Conservation (phyloP, 2,888 invertebrate genomes). For the Lasioglossum villosulum region DNA sequence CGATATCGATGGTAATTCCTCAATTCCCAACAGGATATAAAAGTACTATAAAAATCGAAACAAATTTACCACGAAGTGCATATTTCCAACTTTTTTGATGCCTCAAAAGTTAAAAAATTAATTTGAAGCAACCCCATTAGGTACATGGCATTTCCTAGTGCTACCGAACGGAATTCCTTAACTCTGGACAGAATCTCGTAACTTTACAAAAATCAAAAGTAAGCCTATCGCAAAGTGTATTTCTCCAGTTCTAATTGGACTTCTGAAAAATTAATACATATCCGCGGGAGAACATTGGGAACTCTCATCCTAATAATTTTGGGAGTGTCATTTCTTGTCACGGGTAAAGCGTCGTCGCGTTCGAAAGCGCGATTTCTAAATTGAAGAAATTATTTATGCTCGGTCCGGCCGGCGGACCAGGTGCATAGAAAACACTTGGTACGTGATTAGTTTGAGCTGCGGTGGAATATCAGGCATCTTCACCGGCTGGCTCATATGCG, state of each 20-base stretch:
- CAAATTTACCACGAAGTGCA: not conserved
- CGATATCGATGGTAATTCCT: not conserved
- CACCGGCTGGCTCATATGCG: conserved; percentile 66
- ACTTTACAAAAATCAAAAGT: not conserved
- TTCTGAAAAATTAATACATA: not conserved
- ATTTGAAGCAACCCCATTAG: not conserved
- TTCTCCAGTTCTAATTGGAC: not conserved
- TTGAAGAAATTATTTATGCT: conserved; percentile 53
- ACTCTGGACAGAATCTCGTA: not conserved
- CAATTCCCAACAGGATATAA: not conserved
- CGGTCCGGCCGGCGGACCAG: not conserved
- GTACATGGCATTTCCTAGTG: too few species aligned
- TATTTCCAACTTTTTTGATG: not conserved
- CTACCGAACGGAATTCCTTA: too few species aligned
- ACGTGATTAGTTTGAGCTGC: conserved; percentile 62
- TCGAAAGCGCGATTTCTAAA: conserved; percentile 59
- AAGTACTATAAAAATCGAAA: not conserved
- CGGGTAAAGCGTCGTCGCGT: not conserved
- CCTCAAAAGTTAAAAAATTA: not conserved
- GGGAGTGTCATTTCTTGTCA: not conserved
- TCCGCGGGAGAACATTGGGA: not conserved
- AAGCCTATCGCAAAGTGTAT: not conserved
- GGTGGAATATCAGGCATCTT: conserved; percentile 60
- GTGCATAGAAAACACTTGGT: conserved; percentile 59
- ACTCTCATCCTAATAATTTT: not conserved